Evolutionary conservation across 2,888 invertebrate genomes (phyloP).

Genomic region (Zelleria hepariella): DNA sequence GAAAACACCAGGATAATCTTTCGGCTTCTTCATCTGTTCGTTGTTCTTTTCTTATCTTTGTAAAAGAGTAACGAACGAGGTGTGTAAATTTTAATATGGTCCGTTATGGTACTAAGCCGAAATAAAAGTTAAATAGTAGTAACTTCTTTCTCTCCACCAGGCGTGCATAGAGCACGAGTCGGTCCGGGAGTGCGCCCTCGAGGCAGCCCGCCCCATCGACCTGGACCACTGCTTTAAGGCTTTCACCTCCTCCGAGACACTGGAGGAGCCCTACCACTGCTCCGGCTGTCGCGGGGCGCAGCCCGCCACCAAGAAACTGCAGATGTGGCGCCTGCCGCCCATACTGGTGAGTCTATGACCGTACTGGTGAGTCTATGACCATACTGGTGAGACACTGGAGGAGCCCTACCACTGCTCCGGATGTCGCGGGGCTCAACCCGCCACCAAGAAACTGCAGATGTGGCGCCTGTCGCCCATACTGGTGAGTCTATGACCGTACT

Average conservation of each 20-base stretch:
- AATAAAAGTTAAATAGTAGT: no score
- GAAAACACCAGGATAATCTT: no score
- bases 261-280: conserved; percentile 91
- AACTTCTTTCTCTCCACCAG: conserved; percentile 40
- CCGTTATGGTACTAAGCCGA: no score
- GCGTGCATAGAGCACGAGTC: conserved; percentile 83
- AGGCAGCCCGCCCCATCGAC: conserved; percentile 86
- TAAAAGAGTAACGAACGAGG: no score
- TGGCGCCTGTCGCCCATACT: conserved; percentile 92
- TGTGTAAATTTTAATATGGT: no score
- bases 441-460: conserved; percentile 91
- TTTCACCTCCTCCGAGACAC: conserved; percentile 88
- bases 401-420: conserved; percentile 88
- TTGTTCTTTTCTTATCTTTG: no score
- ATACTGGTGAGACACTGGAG: no score
- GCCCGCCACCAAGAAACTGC: conserved; percentile 90
- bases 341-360: conserved; percentile 76
- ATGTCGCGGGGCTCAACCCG: conserved; percentile 87
- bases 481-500: conserved; percentile 62
- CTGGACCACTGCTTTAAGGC: conserved; percentile 88
- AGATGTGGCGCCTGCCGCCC: conserved; percentile 92
- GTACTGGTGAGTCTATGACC: background rate
- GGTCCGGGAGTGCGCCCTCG: conserved; percentile 76
- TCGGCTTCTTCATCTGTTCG: no score
- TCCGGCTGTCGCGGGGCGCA: conserved; percentile 86